Percentiles rank a stretch among this genome's conserved stretches.
phyloP scores from a whole-genome alignment of 2,888 invertebrate species.

The Tetranychus truncatus region DNA sequence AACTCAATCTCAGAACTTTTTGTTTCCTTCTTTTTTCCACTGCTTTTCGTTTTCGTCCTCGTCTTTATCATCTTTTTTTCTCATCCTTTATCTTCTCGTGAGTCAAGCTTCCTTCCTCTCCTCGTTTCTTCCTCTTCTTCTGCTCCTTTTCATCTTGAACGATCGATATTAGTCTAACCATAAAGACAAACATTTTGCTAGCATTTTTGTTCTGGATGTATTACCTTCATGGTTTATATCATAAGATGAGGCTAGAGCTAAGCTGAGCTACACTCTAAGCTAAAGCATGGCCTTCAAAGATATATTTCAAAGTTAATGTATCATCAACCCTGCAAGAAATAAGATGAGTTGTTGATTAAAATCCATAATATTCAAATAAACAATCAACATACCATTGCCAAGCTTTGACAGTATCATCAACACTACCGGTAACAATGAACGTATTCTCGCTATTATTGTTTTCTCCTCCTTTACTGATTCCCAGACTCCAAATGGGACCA shows the following conservation, averaged over 20 bases:
- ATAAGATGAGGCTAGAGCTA: too few species aligned
- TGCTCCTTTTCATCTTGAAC: too few species aligned
- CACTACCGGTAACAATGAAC: slow-evolving; percentile 63
- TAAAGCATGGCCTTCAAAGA: slow-evolving; percentile 73
- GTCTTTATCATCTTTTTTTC: too few species aligned
- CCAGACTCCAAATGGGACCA: slow-evolving; percentile 83
- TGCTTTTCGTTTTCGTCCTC: too few species aligned
- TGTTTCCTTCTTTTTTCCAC: too few species aligned
- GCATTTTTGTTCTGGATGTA: slow-evolving; percentile 24
- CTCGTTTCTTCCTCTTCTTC: too few species aligned
- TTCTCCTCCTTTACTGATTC: slow-evolving; percentile 51
- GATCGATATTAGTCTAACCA: too few species aligned
- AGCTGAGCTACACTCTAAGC: slow-evolving; percentile 48
- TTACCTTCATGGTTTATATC: slow-evolving; percentile 75
- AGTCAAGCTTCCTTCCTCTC: too few species aligned
- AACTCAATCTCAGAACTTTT: too few species aligned
- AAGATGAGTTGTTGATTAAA: not conserved
- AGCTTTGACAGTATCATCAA: slow-evolving; percentile 80
- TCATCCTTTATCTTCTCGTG: too few species aligned
- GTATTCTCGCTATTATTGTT: slow-evolving; percentile 37
- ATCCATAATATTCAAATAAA: too few species aligned
- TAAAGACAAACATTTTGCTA: too few species aligned
- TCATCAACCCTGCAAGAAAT: slow-evolving; percentile 44
- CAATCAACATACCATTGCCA: slow-evolving; percentile 44
- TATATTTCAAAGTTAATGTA: slow-evolving; percentile 52